Base-by-base conservation (phyloP, 2,888 invertebrate species). In the Tethea ocularis region DNA sequence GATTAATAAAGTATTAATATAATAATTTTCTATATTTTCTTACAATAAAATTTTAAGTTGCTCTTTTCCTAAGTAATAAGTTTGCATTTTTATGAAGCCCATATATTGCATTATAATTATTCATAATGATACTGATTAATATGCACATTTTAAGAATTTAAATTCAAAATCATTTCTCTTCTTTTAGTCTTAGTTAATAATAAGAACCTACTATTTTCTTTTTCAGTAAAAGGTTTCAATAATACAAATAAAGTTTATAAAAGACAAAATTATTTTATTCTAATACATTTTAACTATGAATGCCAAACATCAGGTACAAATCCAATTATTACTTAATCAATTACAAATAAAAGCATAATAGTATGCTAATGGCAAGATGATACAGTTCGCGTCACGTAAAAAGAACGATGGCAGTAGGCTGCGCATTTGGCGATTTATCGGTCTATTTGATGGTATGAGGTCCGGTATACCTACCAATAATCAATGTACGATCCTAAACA, bases 291-390 rank as follows among this genome's bases (percentile, higher is more conserved):
- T 46, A 20, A 20, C 20, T 46, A 46, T 1, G 5, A 46, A 46
- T 20, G 20, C 46, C 46, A 46, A 46, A 46, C 6, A 46, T 46
- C 46, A 46, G 46, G 46, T 46, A 57, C 33, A 23, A 51, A 51
- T 59, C 36, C 29, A 61, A 17, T 58, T 20, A 54, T 57, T 54
- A 63, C 56, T 57, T 59, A 56, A 63, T 51, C 51, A 57, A 26
- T 36, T 13, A 33, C 33, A 52, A 56, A 52, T 26, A 41, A 57
- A 62, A 56, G 58, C 13, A 58, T 60, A 33, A 46, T n/a, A n/a
- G 8, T 46, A 46, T 64, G 66, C 64, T 38, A 26, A 51, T 57
- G 57, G 36, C 55, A 60, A 59, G 51, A 52, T 51, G 52, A 57
- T 46, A 46, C n/a, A n/a, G n/a, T n/a, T n/a, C n/a, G n/a, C n/a